Evolutionary conservation across 2,797 vertebrate species (phyloP).

Genomic region (Pseudomugil gertrudae): DNA sequence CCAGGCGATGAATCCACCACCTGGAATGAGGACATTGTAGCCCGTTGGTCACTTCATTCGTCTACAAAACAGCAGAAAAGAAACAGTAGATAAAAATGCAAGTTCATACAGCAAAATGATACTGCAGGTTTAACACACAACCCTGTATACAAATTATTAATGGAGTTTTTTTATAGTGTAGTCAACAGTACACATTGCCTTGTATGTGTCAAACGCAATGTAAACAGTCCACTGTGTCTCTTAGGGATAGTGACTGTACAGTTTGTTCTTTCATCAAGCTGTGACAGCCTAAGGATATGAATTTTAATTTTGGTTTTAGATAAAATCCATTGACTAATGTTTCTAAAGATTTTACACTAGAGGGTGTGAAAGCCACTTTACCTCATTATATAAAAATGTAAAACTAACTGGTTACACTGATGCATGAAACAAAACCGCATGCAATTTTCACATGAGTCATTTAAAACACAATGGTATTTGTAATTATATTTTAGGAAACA

Average conservation of each 20-base stretch:
- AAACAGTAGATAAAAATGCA: not conserved
- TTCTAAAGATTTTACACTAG: not conserved
- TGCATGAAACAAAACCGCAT: not conserved
- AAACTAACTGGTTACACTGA: not conserved
- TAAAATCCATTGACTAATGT: not conserved
- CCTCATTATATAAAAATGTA: not conserved
- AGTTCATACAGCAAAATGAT: not conserved
- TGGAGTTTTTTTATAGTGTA: too few relatives aligned
- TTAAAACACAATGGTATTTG: not conserved
- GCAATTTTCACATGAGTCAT: not conserved
- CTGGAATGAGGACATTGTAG: slow-evolving; percentile 91
- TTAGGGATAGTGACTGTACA: slow-evolving; percentile 10
- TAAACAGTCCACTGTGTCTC: slow-evolving; percentile 6
- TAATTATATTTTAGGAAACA: not conserved
- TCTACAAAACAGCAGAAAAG: slow-evolving; percentile 44
- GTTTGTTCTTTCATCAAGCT: not conserved
- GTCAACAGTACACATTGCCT: not conserved
- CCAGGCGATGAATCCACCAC: slow-evolving; percentile 85
- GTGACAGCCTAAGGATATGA: not conserved
- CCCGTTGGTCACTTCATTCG: slow-evolving; percentile 72
- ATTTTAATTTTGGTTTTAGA: not conserved
- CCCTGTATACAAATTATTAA: not conserved
- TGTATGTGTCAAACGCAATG: not conserved
- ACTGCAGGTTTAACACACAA: not conserved
- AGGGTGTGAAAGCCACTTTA: not conserved